phyloP scores from a whole-genome alignment of 1,140 invertebrate species.

The Listronotus oregonensis region DNA sequence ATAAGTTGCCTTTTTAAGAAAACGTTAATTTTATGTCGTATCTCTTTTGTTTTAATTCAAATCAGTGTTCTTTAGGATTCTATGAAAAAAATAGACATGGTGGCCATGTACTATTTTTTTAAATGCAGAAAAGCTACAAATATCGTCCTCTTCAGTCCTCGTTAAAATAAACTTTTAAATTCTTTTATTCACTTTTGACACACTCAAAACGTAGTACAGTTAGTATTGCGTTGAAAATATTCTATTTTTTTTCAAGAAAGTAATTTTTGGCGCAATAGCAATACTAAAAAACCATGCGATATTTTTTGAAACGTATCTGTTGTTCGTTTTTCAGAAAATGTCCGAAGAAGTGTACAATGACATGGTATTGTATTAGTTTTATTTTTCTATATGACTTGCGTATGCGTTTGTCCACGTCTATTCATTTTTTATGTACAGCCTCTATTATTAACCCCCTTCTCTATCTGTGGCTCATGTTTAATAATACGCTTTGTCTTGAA shows the following conservation, averaged over 20 bases:
- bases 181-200: not conserved
- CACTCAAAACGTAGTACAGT: constrained; percentile 19
- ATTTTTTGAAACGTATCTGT: constrained; percentile 35
- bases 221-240: constrained; percentile 6
- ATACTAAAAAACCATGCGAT: constrained; percentile 7
- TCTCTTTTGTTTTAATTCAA: no score
- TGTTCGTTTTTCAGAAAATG: constrained; percentile 69
- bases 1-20: no score
- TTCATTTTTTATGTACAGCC: constrained; percentile 13
- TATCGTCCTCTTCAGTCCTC: no score
- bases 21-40: no score
- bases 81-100: no score
- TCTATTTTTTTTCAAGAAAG: not conserved
- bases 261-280: constrained; percentile 20
- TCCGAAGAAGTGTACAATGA: constrained; percentile 80
- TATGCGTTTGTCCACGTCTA: constrained; percentile 32
- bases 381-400: constrained; percentile 34
- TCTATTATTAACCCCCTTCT: constrained; percentile 14
- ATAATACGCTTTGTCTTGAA: constrained; percentile 9
- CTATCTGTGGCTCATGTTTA: constrained; percentile 1
- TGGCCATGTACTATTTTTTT: no score
- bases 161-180: no score
- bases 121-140: no score
- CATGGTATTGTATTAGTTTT: constrained; percentile 73
- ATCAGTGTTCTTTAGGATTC: no score